Evolutionary conservation across 1,140 invertebrate genomes (phyloP).

Genomic region (Metaphire vulgaris): DNA sequence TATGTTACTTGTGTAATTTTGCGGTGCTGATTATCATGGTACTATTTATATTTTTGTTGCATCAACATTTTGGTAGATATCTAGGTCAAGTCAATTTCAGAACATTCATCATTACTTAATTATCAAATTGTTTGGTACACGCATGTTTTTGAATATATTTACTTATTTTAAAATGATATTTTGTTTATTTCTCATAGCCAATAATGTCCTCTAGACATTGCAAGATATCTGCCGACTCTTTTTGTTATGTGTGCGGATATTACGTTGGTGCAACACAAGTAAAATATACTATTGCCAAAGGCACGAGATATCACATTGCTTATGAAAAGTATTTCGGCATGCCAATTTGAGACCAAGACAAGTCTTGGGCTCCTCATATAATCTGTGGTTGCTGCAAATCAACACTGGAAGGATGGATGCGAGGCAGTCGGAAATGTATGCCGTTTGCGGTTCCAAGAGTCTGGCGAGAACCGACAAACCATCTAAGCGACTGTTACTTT

Average conservation of each 20-base stretch:
- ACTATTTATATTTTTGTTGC: no score
- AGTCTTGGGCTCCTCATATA: background rate
- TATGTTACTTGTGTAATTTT: no score
- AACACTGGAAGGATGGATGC: background rate
- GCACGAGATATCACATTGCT: background rate
- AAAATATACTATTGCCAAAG: background rate
- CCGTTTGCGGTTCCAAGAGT: conserved; percentile 36
- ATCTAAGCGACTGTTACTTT: conserved; percentile 37
- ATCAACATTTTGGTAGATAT: no score
- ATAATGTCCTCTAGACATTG: conserved; percentile 2
- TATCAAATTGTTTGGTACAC: no score
- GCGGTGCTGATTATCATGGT: no score
- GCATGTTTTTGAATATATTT: no score
- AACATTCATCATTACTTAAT: no score
- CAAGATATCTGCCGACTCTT: background rate
- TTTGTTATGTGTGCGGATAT: background rate
- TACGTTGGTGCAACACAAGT: background rate
- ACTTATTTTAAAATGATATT: no score
- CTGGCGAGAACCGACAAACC: conserved; percentile 36
- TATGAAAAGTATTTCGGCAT: background rate
- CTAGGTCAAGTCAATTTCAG: no score
- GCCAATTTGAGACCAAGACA: background rate
- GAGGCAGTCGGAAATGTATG: conserved; percentile 23
- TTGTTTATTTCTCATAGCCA: background rate
- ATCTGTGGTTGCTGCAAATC: conserved; percentile 2